Evolutionary conservation across 2,888 invertebrate genomes (phyloP).

Genomic region (Cryptocephalus primarius): DNA sequence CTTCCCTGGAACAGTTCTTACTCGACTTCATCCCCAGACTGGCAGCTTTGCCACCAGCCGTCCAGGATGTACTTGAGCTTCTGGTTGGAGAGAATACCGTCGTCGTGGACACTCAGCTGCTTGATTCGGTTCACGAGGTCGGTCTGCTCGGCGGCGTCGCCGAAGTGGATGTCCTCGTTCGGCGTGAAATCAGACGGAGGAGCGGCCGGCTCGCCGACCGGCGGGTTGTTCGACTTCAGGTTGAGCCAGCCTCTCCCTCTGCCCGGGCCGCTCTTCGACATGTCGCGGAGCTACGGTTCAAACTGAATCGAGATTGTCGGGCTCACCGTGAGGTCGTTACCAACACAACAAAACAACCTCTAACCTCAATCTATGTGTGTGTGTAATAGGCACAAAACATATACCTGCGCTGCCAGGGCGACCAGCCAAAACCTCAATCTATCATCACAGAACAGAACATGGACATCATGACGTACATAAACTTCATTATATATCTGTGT

Average conservation of each 20-base stretch:
- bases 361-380: no score
- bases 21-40: slow-evolving; percentile 26
- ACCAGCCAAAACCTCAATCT: no score
- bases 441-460: no score
- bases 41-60: slow-evolving; percentile 26
- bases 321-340: no score
- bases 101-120: slow-evolving; percentile 28
- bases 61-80: slow-evolving; percentile 30
- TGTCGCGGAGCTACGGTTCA: slow-evolving; percentile 1
- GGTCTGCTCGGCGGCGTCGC: slow-evolving; percentile 10
- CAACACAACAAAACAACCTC: no score
- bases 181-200: not conserved
- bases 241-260: slow-evolving; percentile 24
- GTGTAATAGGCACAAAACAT: no score
- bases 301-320: not conserved
- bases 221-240: slow-evolving; percentile 7
- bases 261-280: slow-evolving; percentile 16
- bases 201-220: slow-evolving; percentile 1
- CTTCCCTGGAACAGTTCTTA: no score
- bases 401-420: no score
- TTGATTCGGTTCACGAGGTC: slow-evolving; percentile 24
- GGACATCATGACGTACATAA: no score
- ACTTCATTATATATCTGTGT: no score
- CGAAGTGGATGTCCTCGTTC: slow-evolving; percentile 8
- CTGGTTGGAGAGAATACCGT: slow-evolving; percentile 33